These are phyloP conservation scores for Drosophila repleta DNA, from an alignment of 1,140 invertebrate genomes.

Conservation along the genomic window DNA sequence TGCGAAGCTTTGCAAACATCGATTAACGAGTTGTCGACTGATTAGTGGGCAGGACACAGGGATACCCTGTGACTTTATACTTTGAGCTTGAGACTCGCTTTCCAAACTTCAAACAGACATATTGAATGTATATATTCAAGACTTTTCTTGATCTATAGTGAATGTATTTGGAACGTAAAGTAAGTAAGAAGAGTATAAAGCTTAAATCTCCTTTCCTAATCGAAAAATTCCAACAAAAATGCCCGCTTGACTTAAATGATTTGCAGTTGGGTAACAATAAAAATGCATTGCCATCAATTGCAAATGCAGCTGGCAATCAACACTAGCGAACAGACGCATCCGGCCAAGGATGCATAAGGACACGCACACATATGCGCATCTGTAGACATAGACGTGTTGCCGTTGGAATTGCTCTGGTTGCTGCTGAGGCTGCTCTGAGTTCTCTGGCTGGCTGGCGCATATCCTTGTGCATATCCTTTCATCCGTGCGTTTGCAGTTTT, in stretches of 20 bases:
- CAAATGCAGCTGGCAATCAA: slow-evolving; percentile 22
- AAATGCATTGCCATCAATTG: slow-evolving; percentile 28
- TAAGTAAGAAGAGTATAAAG: no score
- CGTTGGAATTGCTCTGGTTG: neutral
- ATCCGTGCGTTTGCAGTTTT: slow-evolving; percentile 23
- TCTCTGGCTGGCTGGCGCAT: neutral
- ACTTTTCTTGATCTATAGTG: no score
- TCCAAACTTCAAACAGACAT: no score
- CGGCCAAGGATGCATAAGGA: neutral
- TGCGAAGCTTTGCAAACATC: neutral
- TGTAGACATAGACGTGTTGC: neutral
- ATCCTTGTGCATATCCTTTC: slow-evolving; percentile 3
- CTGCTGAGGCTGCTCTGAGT: neutral
- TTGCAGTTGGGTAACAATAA: slow-evolving; percentile 1
- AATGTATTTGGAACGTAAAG: no score
- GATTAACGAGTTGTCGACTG: neutral
- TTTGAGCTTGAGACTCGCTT: no score
- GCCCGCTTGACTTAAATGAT: no score
- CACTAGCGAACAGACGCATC: neutral
- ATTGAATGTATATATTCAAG: no score
- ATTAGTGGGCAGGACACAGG: no score
- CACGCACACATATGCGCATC: neutral
- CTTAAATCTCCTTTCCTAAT: no score
- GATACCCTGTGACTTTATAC: neutral
- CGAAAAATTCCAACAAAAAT: no score